phyloP scores from a whole-genome alignment of 2,113 vertebrate genomes.

The Rousettus leschenaultii region DNA sequence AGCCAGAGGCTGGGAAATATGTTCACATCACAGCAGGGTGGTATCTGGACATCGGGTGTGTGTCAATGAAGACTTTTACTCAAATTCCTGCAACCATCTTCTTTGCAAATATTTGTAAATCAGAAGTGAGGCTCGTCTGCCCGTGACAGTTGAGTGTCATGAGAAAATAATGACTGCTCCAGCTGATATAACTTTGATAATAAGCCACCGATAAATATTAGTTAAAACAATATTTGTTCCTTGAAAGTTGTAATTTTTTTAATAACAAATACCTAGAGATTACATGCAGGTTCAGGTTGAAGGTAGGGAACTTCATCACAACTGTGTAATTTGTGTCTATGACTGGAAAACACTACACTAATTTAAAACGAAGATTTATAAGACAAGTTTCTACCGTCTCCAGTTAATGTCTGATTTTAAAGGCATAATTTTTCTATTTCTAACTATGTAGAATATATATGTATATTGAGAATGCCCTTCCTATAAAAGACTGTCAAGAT shows the following conservation, averaged over 20 bases:
- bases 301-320: not conserved
- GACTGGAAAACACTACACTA: not conserved
- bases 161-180: not conserved
- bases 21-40: not conserved
- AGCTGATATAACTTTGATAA: not conserved
- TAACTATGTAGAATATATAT: not conserved
- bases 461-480: not conserved
- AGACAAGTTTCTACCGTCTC: not conserved
- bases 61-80: not conserved
- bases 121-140: not conserved
- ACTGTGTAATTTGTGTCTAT: not conserved
- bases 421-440: not conserved
- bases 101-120: not conserved
- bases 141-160: not conserved
- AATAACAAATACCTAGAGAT: not conserved
- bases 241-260: not conserved
- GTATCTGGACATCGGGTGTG: not conserved
- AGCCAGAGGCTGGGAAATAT: not conserved
- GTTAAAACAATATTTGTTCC: not conserved
- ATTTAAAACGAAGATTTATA: slow-evolving; percentile 11
- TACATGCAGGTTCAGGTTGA: not conserved
- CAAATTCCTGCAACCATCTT: not conserved
- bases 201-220: not conserved
- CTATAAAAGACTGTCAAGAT: not conserved
- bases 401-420: not conserved